Percentiles rank a stretch among this genome's conserved stretches.
Evolutionary conservation across 2,888 invertebrate genomes (phyloP).

Genomic region (Drosophila mimetica): DNA sequence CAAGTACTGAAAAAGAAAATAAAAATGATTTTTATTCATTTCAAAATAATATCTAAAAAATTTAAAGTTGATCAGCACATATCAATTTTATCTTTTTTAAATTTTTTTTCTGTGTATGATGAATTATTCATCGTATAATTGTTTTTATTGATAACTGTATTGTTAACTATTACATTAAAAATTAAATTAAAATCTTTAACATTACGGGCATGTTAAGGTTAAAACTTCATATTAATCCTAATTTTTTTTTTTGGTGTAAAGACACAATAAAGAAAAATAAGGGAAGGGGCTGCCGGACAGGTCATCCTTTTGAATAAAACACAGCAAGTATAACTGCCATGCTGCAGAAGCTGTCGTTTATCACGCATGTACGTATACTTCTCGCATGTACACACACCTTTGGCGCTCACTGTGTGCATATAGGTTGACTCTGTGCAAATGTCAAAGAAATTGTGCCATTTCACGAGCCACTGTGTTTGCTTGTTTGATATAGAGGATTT

Average conservation of each 20-base stretch:
- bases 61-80: too few species aligned
- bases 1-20: too few species aligned
- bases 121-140: too few species aligned
- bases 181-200: too few species aligned
- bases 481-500: slow-evolving; percentile 15
- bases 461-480: neutral
- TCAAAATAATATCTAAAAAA: too few species aligned
- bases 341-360: slow-evolving; percentile 50
- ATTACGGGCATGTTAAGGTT: too few species aligned
- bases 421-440: slow-evolving; percentile 44
- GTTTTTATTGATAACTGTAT: too few species aligned
- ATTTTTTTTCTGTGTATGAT: too few species aligned
- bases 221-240: neutral
- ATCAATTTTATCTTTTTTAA: too few species aligned
- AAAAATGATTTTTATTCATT: too few species aligned
- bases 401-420: slow-evolving; percentile 16
- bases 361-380: slow-evolving; percentile 36
- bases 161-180: too few species aligned
- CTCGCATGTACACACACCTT: slow-evolving; percentile 20
- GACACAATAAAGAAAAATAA: neutral
- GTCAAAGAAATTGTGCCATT: slow-evolving; percentile 31
- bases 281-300: slow-evolving; percentile 18
- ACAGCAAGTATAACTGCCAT: slow-evolving; percentile 55
- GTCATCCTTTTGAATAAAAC: slow-evolving; percentile 40
- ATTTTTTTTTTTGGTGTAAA: slow-evolving; percentile 3